Evolutionary conservation across 2,797 vertebrate species (phyloP), one percentile per base, ranked within the genome.

Genomic region (Enteromius anoplus): DNA sequence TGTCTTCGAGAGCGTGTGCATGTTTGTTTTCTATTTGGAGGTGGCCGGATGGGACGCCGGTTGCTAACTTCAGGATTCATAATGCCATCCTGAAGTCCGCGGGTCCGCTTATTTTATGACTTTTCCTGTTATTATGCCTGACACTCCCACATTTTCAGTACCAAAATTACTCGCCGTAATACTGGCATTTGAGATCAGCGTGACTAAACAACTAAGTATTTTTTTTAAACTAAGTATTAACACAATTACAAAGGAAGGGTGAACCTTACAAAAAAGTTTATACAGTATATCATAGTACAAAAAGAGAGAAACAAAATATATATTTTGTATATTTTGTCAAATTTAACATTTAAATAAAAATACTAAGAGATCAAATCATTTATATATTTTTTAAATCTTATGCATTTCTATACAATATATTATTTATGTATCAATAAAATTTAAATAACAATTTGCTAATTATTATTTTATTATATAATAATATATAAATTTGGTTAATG

Each of bases 1-100:
- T 55, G 47, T 5, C 32, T 66, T 80, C 53, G 5, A 65, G 23
- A 60, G 45, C 17, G 51, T 49, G 66, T 80, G 66, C 14, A 23
- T 72, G 80, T 66, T 75, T 82, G 71, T 68, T 75, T 53, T n/a
- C 70, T 53, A 29, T 82, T 82, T 66, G 34, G 62, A 82, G 29
- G 45, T 34, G 71, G 70, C n/a, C 26, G 34, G 49, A 64, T 64
- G 26, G 6, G 60, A 64, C 9, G 17, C 23, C 14, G n/a, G 62
- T 76, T 70, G 37, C 64, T 80, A 80, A 29, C 78, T 69, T 51
- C 55, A 69, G 78, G 49, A 58, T 58, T 58, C 65, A 70, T 58
- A 70, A 80, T 12, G 32, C 78, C 78, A 70, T 80, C 65, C 34
- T 70, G n/a, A 66, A 42, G 75, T 80, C 71, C 75, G 83, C 6